Evolutionary conservation across 2,113 vertebrate species (phyloP), one percentile per base, ranked within the genome.

Genomic region (Anhinga anhinga): DNA sequence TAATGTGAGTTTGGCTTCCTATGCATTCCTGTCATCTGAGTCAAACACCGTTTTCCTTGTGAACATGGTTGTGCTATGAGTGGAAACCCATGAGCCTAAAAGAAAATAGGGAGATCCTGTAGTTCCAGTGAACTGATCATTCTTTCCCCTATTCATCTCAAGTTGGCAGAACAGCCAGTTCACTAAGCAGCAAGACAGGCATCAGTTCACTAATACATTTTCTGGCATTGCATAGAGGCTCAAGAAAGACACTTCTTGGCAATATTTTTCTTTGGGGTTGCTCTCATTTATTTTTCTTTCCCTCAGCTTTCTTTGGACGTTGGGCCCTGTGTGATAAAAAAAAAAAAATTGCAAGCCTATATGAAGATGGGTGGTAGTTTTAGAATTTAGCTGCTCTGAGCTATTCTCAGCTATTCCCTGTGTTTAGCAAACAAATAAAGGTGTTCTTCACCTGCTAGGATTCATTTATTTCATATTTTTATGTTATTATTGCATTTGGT

Each of bases 151-250:
- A 27, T 77, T 94, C 82, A 80, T 90, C 53, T 87, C 47, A 72
- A 82, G 36, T 36, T 96, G 91, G 73, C 95, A 96, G 94, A 91
- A 92, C 70, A 91, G 65, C 27, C 93, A 85, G 94, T 97, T 95
- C 97, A 72, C 38, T 42, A 29, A 59, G 71, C 88, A 81, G 50
- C 58, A 92, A 78, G 88, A 38, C 14, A 74, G 58, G 30, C 44
- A 0, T 67, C 52, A 86, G 59, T 83, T 90, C 53, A 70, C 78
- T 70, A 62, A 67, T 67, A 66, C 15, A 27, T 95, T 72, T 91
- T 67, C 83, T 88, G 88, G 45, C 47, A 14, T 62, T 65, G 38
- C 20, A 19, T 1, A 27, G 44, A 73, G 67, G 32, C 47, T 80
- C 50, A 66, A 58, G 59, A 82, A 63, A 42, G 34, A 45, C 7